phyloP scores from a whole-genome alignment of 2,888 invertebrate species.

The Sinopyrophorus schimmeli region DNA sequence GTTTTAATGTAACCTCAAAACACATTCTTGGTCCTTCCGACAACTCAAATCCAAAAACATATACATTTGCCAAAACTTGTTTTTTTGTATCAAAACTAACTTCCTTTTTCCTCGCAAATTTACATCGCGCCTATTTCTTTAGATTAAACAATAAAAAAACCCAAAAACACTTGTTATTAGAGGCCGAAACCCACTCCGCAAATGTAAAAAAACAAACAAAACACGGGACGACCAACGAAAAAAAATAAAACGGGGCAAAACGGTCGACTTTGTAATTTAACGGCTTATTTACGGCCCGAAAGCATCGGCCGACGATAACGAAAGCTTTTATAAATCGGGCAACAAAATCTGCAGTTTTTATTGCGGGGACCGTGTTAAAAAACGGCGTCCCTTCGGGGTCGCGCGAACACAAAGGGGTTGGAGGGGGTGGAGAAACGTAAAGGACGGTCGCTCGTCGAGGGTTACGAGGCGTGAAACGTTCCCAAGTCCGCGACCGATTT shows the following conservation, averaged over 20 bases:
- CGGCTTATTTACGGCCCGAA: constrained; percentile 29
- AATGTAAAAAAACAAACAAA: not conserved
- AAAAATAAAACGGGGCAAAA: not conserved
- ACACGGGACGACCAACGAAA: not conserved
- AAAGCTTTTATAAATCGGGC: constrained; percentile 32
- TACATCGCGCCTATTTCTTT: too few relatives aligned
- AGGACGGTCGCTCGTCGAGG: constrained; percentile 31
- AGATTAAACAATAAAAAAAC: too few relatives aligned
- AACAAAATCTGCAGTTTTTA: constrained; percentile 33
- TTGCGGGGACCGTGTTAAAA: constrained; percentile 32
- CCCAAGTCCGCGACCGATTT: constrained; percentile 30
- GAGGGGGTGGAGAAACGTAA: too few relatives aligned
- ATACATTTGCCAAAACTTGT: too few relatives aligned
- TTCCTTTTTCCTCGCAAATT: too few relatives aligned
- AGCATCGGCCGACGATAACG: constrained; percentile 28
- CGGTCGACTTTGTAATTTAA: constrained; percentile 25
- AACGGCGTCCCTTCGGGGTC: constrained; percentile 22
- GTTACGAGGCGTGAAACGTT: constrained; percentile 38
- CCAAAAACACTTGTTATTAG: not conserved
- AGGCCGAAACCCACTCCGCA: not conserved
- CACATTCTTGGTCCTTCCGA: too few relatives aligned
- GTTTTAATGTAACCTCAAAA: too few relatives aligned
- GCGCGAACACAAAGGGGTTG: too few relatives aligned
- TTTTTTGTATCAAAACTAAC: too few relatives aligned
- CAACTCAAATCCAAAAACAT: too few relatives aligned